These are phyloP conservation scores for Helobdella robusta DNA, from an alignment of 2,888 invertebrate genomes.

Conservation along the genomic window DNA sequence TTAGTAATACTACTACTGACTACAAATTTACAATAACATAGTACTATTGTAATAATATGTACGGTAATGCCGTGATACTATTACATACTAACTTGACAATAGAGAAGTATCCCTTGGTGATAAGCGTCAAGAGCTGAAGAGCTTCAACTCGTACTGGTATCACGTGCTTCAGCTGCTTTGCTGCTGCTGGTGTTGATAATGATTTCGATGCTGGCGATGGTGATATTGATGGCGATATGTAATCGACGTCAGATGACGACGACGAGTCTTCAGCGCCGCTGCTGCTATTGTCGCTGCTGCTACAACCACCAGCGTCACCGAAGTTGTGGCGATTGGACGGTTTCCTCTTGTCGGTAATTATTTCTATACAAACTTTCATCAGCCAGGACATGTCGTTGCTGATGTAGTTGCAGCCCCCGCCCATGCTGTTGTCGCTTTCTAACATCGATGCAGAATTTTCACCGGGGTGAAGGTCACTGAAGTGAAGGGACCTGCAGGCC, in stretches of 20 bases:
- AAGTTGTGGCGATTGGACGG: not conserved
- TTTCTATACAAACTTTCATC: conserved; percentile 44
- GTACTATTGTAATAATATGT: no score
- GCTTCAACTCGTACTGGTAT: conserved; percentile 69
- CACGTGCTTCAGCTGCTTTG: conserved; percentile 36
- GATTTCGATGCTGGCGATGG: not conserved
- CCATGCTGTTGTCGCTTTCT: conserved; percentile 25
- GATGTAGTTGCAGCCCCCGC: conserved; percentile 5
- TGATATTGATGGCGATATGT: not conserved
- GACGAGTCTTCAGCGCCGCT: no score
- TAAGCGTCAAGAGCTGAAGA: conserved; percentile 56
- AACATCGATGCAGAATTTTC: conserved; percentile 7
- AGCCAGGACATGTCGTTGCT: conserved; percentile 39
- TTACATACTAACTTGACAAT: conserved; percentile 46
- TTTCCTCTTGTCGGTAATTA: no score
- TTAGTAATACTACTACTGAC: no score
- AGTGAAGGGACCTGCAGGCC: conserved; percentile 15
- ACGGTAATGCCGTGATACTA: no score
- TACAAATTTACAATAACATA: no score
- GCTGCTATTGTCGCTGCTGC: not conserved
- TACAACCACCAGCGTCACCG: conserved; percentile 10
- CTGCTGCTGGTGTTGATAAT: not conserved
- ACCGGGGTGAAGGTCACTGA: not conserved
- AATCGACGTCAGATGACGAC: no score
- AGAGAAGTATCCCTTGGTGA: conserved; percentile 48